These are phyloP conservation scores for Reinhardtius hippoglossoides DNA, from an alignment of 2,113 vertebrate species.

Conservation along the genomic window DNA sequence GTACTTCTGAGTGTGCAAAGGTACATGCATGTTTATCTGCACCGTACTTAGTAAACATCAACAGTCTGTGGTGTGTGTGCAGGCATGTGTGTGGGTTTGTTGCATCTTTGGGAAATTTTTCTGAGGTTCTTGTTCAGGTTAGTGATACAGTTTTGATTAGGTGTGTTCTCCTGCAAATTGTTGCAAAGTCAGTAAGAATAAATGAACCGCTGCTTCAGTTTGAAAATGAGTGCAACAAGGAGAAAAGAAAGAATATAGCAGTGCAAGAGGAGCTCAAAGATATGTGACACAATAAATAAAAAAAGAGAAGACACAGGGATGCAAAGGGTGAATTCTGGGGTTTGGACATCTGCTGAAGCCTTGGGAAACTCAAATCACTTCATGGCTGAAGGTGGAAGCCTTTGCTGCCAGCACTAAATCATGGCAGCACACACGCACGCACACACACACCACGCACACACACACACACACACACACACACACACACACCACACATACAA, in stretches of 20 bases:
- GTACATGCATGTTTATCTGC: constrained; percentile 42
- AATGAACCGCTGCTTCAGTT: not conserved
- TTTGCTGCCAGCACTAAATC: constrained; percentile 46
- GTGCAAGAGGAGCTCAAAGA: not conserved
- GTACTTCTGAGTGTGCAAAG: constrained; percentile 10
- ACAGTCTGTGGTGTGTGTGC: constrained; percentile 32
- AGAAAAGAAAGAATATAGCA: constrained; percentile 2
- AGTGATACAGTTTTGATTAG: not conserved
- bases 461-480: constrained; percentile 19
- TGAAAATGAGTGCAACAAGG: not conserved
- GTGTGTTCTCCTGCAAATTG: not conserved
- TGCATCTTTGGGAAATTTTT: no score
- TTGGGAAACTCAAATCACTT: constrained; percentile 77
- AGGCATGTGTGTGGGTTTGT: constrained; percentile 15
- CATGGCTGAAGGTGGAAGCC: constrained; percentile 58
- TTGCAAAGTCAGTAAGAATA: not conserved
- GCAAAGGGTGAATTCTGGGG: constrained; percentile 47
- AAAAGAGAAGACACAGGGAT: not conserved
- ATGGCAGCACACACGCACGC: constrained; percentile 25
- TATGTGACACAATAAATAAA: constrained; percentile 27
- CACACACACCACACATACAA: constrained; percentile 32
- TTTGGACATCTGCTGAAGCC: constrained; percentile 74
- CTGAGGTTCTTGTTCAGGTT: not conserved
- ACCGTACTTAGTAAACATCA: constrained; percentile 29
- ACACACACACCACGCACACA: constrained; percentile 36